Evolutionary conservation across 2,888 invertebrate genomes (phyloP), one percentile per base, ranked within the genome.

Genomic region (Aporophyla nigra): DNA sequence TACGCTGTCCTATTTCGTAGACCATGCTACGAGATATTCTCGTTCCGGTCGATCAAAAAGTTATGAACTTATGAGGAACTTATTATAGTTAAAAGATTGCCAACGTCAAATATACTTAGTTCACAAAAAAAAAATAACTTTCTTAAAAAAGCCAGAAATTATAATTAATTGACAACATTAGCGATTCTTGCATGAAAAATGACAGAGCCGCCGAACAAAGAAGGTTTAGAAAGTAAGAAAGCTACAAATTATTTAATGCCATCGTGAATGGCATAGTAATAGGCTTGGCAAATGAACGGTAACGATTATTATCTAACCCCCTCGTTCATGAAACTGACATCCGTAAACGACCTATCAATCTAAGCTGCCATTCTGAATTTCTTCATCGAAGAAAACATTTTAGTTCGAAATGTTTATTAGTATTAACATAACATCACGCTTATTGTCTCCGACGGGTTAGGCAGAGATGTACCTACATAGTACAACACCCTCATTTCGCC

Each of bases 161-260:
- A 63, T 72, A 67, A 77, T 81, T 81, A 77, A 84, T 84, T 12
- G 77, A 56, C 70, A 21, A 40, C 73, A 70, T 84, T 68, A 71
- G 81, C 75, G 76, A 27, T 40, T 65, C 72, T 68, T 58, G 67
- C 58, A 77, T 76, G 76, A 84, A 84, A 81, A 71, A 82, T 78
- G 68, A 33, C 53, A 59, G 56, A 67, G n/a, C 24, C 69, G 27
- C 24, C 27, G 27, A 54, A 85, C 74, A 80, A 82, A 66, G 63
- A 69, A 61, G 24, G 63, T 68, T 78, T 87, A 87, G 86, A 87
- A 87, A 87, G 86, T 82, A 66, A 54, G 71, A 78, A 74, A 81
- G 76, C 63, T 56, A 62, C 14, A 59, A 72, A 82, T 74, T 46
- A 74, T 74, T 72, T 5, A 74, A 71, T 71, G 21, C 59, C 70